Base-by-base conservation (phyloP, 2,113 vertebrate species). In the Hiodon tergisus region DNA sequence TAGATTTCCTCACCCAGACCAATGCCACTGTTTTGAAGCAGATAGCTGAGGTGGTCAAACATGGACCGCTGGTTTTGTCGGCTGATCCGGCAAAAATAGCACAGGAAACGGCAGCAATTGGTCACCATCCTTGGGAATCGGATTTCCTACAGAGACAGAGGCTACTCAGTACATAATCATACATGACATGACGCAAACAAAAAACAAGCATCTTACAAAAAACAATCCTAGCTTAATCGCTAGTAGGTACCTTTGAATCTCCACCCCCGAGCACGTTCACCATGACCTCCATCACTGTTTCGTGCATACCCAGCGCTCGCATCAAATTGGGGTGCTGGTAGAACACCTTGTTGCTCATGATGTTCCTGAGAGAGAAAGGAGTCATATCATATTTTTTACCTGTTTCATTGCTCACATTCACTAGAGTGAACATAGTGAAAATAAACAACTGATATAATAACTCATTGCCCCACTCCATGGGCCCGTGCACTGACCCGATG, bases 281-380 rank as follows among this genome's bases (percentile, higher is more conserved):
- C 95, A 97, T 97, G 71, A 97, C 95, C 84, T 97, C 94, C 95
- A 97, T 97, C 75, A 97, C 95, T 0, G 95, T 97, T 83, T 97
- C 95, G 0, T 97, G 95, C 95, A 97, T 97, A 52, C 95, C 94
- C 81, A 97, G 85, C 0, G 94, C 95, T 77, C 95, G 87, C 95
- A 96, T 96, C 78, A 97, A 84, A 86, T 97, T 97, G 1, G 95
- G 95, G 77, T 97, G 95, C 78, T 97, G 95, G 83, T 97, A 97
- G 85, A 96, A 97, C 60, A 97, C 94, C 76, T 90, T 94, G 86
- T 97, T 97, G 84, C 93, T 97, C 95, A 97, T 97, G 78, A 96
- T 97, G 86, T 96, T 94, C 76, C 95, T 97, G 81, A 57, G 31
- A 47, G 72, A 50, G 69, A 52, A 54, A 57, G 54, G 8, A 78